Base-by-base conservation (phyloP, 2,888 invertebrate species). In the Microdon myrmicae region DNA sequence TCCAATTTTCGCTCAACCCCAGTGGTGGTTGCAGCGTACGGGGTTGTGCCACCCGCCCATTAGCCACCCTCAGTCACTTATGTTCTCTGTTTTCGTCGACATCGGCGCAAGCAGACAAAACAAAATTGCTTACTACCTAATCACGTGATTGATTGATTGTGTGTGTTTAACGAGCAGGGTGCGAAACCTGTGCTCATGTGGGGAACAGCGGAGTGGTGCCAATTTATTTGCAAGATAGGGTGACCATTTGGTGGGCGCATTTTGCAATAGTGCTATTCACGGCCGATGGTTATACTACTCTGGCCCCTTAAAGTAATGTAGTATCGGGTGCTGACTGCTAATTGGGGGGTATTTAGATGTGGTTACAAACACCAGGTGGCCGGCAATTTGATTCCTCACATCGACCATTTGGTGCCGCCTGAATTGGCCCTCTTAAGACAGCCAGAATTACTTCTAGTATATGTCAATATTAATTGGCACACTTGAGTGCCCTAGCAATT, bases 101-200 rank as follows among this genome's bases (percentile, higher is more conserved):
- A 35, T 34, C 9, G 43, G 35, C 35, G 37, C 35, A 20, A 43
- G 43, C 45, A 64, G 56, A 51, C 61, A 58, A 58, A 47, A 56
- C 58, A 51, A 64, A 64, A 64, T 64, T 64, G 64, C 64, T 64
- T 64, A 64, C 64, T 58, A 53, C 51, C 64, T 64, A 64, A 64
- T 64, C 64, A 64, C 64, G 64, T 64, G 64, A 64, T 64, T 64
- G 64, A 64, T 64, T 64, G 64, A 58, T 64, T 64, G 64, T 64
- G 64, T 64, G 58, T 64, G 64, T 58, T 64, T 53, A 51, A 53
- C 58, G 64, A 58, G 58, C 58, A 53, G 51, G 58, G 64, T 58
- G 64, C 51, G 58, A 64, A 64, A 58, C 51, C 32, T 22, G 58
- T 58, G 43, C 58, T 58, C 58, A 58, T 26, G 20, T n/a, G n/a